phyloP scores from a whole-genome alignment of 2,113 vertebrate genomes.

The Naja naja region DNA sequence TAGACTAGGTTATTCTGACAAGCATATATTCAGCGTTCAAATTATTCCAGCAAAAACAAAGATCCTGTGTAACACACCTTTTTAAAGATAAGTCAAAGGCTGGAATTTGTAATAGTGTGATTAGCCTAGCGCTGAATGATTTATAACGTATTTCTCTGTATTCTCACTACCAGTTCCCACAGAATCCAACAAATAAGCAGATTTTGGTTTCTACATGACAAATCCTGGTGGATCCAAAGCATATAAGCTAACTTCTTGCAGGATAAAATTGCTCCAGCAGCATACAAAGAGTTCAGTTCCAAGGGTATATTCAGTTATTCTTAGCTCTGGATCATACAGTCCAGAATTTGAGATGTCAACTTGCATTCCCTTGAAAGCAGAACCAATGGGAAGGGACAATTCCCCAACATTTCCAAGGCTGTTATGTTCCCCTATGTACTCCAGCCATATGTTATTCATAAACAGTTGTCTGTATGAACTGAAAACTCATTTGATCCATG shows the following conservation, averaged over 20 bases:
- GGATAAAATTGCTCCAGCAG: not conserved
- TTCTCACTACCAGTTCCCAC: not conserved
- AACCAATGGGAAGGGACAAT: not conserved
- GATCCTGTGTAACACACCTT: not conserved
- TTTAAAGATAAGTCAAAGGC: not conserved
- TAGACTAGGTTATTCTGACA: not conserved
- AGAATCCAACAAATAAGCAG: not conserved
- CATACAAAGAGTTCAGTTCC: not conserved
- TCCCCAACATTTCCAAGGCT: not conserved
- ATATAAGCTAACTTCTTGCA: not conserved
- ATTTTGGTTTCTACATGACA: not conserved
- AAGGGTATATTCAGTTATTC: not conserved
- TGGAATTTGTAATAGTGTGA: not conserved
- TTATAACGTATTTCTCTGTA: not conserved
- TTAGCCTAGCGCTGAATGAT: not conserved
- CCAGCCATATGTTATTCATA: not conserved
- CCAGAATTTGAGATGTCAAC: not conserved
- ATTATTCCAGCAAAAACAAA: not conserved
- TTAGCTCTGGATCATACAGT: not conserved
- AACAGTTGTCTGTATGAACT: not conserved
- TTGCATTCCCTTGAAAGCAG: not conserved
- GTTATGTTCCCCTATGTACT: not conserved
- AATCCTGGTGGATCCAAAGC: not conserved
- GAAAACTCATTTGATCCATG: not conserved
- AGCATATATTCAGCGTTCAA: not conserved